Percentiles rank a stretch among this genome's conserved stretches.
These are phyloP conservation scores for Dysdera silvatica DNA, from an alignment of 1,140 invertebrate species.

Conservation along the genomic window DNA sequence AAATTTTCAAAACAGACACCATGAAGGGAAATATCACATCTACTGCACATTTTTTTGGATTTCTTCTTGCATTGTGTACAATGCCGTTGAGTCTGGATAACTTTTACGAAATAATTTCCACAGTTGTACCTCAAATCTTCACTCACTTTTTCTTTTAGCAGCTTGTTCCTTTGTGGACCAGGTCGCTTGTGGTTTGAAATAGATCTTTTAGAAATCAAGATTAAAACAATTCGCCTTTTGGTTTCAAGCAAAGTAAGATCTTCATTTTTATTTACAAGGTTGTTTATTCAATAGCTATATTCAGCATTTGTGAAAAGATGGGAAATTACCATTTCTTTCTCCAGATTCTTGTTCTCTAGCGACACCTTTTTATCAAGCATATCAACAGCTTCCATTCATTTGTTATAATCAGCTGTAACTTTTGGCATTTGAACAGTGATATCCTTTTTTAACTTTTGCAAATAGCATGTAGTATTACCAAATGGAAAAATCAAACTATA, in stretches of 20 bases:
- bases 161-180: neutral
- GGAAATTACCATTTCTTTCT: neutral
- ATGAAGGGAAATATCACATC: no score
- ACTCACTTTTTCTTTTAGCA: neutral
- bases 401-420: neutral
- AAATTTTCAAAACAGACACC: no score
- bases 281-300: no score
- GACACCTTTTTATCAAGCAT: neutral
- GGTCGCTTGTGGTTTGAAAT: neutral
- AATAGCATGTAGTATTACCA: no score
- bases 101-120: no score
- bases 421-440: neutral
- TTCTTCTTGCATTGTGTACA: no score
- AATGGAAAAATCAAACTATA: no score
- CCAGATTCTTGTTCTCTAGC: neutral
- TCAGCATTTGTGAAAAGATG: neutral
- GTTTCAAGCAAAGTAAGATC: neutral
- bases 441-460: no score
- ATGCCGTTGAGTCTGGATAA: no score
- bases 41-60: no score
- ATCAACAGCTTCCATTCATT: neutral
- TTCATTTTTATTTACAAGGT: neutral
- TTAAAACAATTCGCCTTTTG: neutral
- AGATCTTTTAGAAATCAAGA: neutral
- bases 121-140: neutral